Percentiles rank a stretch among this genome's conserved stretches.
Conservation (phyloP, 2,888 invertebrate species). For the Pecten maximus region DNA sequence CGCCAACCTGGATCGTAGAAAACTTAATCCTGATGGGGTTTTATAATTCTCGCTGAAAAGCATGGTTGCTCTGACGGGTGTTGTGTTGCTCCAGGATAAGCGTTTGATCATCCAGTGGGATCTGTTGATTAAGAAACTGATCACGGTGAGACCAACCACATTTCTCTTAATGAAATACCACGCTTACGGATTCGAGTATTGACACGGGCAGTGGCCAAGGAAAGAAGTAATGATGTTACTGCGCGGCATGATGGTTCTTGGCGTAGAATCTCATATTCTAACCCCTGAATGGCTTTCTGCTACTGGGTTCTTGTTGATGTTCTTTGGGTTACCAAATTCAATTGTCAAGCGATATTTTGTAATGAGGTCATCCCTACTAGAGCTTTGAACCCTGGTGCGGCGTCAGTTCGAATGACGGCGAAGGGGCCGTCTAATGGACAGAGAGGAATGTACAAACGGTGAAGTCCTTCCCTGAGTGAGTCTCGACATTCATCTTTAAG, state of each 20-base stretch:
- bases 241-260: too few relatives aligned
- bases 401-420: too few relatives aligned
- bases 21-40: background rate
- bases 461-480: too few relatives aligned
- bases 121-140: conserved; percentile 5
- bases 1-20: background rate
- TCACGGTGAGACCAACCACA: conserved; percentile 36
- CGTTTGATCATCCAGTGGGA: too few relatives aligned
- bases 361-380: conserved; percentile 55
- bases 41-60: background rate
- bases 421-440: too few relatives aligned
- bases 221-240: conserved; percentile 45
- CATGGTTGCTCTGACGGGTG: background rate
- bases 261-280: conserved; percentile 62
- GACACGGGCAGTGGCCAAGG: too few relatives aligned
- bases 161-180: conserved; percentile 37
- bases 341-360: conserved; percentile 46
- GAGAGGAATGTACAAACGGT: conserved; percentile 53
- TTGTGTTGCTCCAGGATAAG: too few relatives aligned
- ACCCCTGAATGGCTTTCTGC: conserved; percentile 65
- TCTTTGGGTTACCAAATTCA: conserved; percentile 60
- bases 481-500: conserved; percentile 57
- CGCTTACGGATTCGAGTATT: too few relatives aligned
- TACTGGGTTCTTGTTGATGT: too few relatives aligned
- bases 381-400: too few relatives aligned